A percentile compares a stretch with the other conserved stretches of the same genome.
phyloP scores from a whole-genome alignment of 2,888 invertebrate species.

The Hirtodrosophila cameraria region DNA sequence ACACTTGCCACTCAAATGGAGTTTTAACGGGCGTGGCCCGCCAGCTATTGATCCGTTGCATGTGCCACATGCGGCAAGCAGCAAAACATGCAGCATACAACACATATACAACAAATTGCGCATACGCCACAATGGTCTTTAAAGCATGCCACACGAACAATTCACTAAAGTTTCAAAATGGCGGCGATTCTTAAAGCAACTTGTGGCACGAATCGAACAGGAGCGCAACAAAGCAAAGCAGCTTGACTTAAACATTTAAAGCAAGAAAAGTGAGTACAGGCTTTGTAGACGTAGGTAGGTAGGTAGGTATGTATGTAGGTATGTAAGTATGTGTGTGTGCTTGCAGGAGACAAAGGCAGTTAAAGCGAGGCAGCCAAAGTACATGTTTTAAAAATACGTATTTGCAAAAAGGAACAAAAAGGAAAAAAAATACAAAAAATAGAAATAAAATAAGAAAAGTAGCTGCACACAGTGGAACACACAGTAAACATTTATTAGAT shows the following conservation, averaged over 20 bases:
- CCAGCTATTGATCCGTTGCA: constrained; percentile 76
- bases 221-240: constrained; percentile 62
- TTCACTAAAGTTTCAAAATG: constrained; percentile 71
- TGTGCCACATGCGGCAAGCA: constrained; percentile 61
- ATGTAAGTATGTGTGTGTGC: no score
- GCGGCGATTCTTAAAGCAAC: constrained; percentile 81
- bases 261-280: no score
- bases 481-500: not conserved
- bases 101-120: constrained; percentile 12
- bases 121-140: constrained; percentile 48
- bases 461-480: constrained; percentile 3
- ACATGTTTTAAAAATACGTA: no score
- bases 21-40: constrained; percentile 64
- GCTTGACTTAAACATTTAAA: not conserved
- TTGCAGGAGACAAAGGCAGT: no score
- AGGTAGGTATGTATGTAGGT: no score
- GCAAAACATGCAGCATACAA: constrained; percentile 30
- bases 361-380: no score
- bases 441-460: no score
- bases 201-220: constrained; percentile 81
- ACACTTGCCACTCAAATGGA: constrained; percentile 5
- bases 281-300: no score
- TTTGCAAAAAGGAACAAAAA: not conserved
- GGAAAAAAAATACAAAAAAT: not conserved
- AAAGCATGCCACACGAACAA: constrained; percentile 32